Base-by-base conservation (phyloP, 2,113 vertebrate genomes). In the Synchiropus splendidus region DNA sequence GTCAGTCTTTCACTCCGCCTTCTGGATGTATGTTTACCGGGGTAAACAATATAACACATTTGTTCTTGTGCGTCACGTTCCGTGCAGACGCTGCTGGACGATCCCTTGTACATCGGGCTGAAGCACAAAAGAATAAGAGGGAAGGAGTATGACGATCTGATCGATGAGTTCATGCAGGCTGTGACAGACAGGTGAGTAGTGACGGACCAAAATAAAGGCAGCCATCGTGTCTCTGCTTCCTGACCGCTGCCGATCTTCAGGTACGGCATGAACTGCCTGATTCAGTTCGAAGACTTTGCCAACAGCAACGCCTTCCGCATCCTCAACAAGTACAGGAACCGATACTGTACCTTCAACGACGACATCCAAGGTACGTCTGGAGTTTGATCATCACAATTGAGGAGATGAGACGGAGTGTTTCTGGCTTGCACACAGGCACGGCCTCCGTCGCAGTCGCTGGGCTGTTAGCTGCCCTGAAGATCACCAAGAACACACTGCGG, bases 231-330 rank as follows among this genome's bases (percentile, higher is more conserved):
- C 10, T 35, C 1, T 11, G 6, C 9, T 10, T 36, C 43, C n/a
- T 57, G 42, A 57, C 9, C 17, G 4, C n/a, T 43, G 3, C 42
- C 32, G 2, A 14, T 6, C 33, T 43, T 30, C 77, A 98, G 94
- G 74, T 98, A 94, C 0, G 90, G 94, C 52, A 94, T 92, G 87
- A 93, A 87, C 64, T 97, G 94, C 47, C 83, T 99, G 21, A 90
- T 98, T 65, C 95, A 99, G 72, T 98, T 99, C 83, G 95, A 99
- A 78, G 95, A 98, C 49, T 98, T 99, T 52, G 94, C 90, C 62
- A 98, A 99, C 45, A 88, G 78, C 72, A 98, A 99, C 0, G 92
- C 92, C 9, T 98, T 98, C 54, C 90, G 91, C 32, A 89, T 98
- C 45, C 95, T 99, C 67, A 85, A 87, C 77, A 99, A 97, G 61